Conservation (phyloP, 2,797 vertebrate genomes). For the Cyclura pinguis region DNA sequence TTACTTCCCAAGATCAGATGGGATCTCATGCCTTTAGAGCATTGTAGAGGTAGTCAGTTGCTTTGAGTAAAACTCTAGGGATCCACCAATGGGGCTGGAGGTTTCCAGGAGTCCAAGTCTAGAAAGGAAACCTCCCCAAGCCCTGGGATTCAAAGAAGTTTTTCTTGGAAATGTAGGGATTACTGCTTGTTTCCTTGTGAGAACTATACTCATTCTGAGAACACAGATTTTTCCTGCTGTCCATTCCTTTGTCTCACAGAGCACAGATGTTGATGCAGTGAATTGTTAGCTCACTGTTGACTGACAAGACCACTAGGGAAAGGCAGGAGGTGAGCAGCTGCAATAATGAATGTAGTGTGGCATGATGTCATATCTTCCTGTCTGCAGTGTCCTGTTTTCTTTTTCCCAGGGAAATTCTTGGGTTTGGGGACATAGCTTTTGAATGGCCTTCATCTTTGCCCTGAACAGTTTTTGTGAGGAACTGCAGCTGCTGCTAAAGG, state of each 20-base stretch:
- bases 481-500: neutral
- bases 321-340: conserved; percentile 47
- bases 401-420: conserved; percentile 31
- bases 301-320: conserved; percentile 38
- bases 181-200: neutral
- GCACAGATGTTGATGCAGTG: conserved; percentile 33
- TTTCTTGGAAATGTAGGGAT: conserved; percentile 2
- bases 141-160: neutral
- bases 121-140: too few relatives aligned
- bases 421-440: conserved; percentile 9
- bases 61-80: neutral
- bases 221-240: conserved; percentile 9
- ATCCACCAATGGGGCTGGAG: neutral
- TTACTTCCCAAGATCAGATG: too few relatives aligned
- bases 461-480: neutral
- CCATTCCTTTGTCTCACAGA: conserved; percentile 29
- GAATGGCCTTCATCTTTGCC: neutral
- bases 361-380: conserved; percentile 33
- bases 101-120: too few relatives aligned
- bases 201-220: conserved; percentile 3
- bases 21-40: too few relatives aligned
- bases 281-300: conserved; percentile 37
- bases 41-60: neutral
- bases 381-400: conserved; percentile 31
- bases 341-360: conserved; percentile 37